Percentiles rank a stretch among this genome's conserved stretches.
Evolutionary conservation across 1,140 invertebrate species (phyloP).

Genomic region (Leptopilina clavipes): DNA sequence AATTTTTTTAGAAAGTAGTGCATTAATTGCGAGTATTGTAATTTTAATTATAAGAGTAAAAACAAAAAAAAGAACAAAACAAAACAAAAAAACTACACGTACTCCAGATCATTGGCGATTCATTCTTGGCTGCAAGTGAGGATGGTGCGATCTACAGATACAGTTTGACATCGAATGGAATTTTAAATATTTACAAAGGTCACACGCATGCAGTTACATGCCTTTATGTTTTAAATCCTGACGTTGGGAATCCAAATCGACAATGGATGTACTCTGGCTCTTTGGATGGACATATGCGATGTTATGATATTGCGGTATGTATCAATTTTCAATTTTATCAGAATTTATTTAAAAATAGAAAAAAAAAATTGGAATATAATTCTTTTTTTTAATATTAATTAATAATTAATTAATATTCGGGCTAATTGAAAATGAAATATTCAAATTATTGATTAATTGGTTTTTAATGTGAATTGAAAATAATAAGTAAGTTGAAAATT

Average conservation of each 20-base stretch:
- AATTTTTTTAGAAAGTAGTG: background rate
- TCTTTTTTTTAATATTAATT: too few species aligned
- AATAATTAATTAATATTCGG: too few species aligned
- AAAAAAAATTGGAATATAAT: too few species aligned
- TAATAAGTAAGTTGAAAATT: too few species aligned
- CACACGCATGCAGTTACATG: constrained; percentile 78
- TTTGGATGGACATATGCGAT: constrained; percentile 77
- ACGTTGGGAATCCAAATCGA: constrained; percentile 65
- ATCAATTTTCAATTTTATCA: constrained; percentile 8
- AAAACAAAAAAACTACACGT: constrained; percentile 9
- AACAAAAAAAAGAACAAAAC: background rate
- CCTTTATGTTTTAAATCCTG: constrained; percentile 69
- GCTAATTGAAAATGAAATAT: too few species aligned
- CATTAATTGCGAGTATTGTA: too few species aligned
- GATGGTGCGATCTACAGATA: constrained; percentile 72
- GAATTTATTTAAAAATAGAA: too few species aligned
- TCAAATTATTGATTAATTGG: too few species aligned
- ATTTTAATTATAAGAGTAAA: background rate
- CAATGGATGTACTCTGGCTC: constrained; percentile 78
- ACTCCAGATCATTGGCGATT: constrained; percentile 70
- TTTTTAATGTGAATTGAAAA: too few species aligned
- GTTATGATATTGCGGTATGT: constrained; percentile 77
- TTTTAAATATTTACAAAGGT: constrained; percentile 72
- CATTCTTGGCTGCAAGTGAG: constrained; percentile 73
- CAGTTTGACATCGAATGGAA: constrained; percentile 65